Percentiles rank a stretch among this genome's conserved stretches.
Conservation (phyloP, 2,113 vertebrate species). For the Hystrix cristata region DNA sequence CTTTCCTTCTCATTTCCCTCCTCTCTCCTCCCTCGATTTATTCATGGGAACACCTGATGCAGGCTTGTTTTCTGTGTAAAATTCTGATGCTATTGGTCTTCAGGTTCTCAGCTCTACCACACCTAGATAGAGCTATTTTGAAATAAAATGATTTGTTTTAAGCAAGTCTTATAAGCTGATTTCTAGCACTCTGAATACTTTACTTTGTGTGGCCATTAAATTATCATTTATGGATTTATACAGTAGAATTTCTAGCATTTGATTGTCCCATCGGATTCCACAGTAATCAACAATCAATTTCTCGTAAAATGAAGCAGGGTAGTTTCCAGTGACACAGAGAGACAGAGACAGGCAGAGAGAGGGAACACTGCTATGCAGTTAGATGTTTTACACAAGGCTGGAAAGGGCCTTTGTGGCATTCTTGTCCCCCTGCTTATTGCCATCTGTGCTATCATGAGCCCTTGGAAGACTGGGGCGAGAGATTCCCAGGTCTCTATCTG, state of each 20-base stretch:
- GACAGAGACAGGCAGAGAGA: fast-evolving
- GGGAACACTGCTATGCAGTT: fast-evolving
- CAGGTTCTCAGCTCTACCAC: slow-evolving; percentile 68
- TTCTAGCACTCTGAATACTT: slow-evolving; percentile 42
- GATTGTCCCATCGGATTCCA: neutral
- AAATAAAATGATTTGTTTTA: slow-evolving; percentile 68
- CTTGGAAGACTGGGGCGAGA: neutral
- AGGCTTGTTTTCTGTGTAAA: slow-evolving; percentile 65
- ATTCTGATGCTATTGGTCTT: slow-evolving; percentile 75
- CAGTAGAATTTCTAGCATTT: neutral
- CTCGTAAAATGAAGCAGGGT: neutral
- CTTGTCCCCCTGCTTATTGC: neutral
- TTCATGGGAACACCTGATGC: slow-evolving; percentile 77
- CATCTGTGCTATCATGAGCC: neutral
- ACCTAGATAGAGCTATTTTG: slow-evolving; percentile 76
- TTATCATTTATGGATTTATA: slow-evolving; percentile 11
- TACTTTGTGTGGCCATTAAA: slow-evolving; percentile 36
- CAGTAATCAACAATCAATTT: neutral
- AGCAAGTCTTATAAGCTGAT: slow-evolving; percentile 54
- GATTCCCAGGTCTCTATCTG: neutral
- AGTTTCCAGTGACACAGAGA: fast-evolving
- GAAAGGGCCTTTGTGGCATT: neutral
- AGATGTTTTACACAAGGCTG: neutral
- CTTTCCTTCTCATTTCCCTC: too few species aligned
- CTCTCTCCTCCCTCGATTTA: fast-evolving